phyloP scores from a whole-genome alignment of 2,797 vertebrate species.

The Mallotus villosus region DNA sequence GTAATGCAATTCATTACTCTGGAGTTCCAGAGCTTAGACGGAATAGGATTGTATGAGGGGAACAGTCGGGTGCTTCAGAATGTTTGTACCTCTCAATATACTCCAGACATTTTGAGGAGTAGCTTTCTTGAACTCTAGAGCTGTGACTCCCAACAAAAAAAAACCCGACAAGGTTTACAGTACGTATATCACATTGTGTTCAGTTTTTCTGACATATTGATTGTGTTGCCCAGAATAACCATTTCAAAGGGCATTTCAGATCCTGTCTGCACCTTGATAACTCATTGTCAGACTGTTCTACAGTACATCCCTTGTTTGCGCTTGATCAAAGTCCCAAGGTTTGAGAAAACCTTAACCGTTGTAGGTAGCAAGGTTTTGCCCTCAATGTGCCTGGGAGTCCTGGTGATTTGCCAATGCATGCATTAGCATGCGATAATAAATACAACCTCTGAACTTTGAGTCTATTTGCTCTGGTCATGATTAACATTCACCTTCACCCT shows the following conservation, averaged over 20 bases:
- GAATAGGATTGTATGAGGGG: neutral
- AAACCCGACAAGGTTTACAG: too few species aligned
- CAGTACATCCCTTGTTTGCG: too few species aligned
- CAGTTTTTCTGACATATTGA: too few species aligned
- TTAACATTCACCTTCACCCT: conserved; percentile 60
- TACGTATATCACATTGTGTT: too few species aligned
- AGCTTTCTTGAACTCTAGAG: neutral
- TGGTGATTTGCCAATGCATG: conserved; percentile 28
- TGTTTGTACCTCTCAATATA: neutral
- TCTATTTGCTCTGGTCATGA: conserved; percentile 51
- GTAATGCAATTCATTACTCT: neutral
- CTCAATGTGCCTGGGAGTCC: neutral
- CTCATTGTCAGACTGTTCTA: too few species aligned
- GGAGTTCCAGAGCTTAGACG: too few species aligned
- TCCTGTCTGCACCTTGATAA: too few species aligned
- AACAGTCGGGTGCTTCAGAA: neutral
- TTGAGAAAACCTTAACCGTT: too few species aligned
- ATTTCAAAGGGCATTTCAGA: too few species aligned
- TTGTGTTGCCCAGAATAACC: too few species aligned
- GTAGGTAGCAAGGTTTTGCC: too few species aligned
- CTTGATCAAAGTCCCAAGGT: too few species aligned
- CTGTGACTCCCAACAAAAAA: neutral
- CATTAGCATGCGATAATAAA: conserved; percentile 42
- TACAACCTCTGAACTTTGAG: conserved; percentile 53
- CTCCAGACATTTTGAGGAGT: neutral